Conservation (phyloP, 2,797 vertebrate genomes). For the Hydrolagus colliei region DNA sequence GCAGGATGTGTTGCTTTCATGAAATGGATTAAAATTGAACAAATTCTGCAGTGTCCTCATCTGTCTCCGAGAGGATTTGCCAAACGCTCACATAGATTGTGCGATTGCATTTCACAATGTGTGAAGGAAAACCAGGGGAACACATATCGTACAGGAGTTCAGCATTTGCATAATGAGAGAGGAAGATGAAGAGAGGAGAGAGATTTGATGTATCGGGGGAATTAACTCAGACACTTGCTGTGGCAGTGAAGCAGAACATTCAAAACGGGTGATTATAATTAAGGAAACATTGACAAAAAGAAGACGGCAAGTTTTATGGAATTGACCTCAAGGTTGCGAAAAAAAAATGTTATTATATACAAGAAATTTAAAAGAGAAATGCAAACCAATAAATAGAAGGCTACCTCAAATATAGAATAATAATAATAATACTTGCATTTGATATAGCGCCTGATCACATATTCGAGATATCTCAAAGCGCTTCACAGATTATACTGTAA, state of each 20-base stretch:
- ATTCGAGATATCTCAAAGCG: no score
- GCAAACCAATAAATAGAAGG: no score
- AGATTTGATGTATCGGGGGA: neutral
- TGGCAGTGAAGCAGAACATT: neutral
- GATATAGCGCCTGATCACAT: no score
- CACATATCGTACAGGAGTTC: neutral
- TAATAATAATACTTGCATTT: no score
- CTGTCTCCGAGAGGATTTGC: neutral
- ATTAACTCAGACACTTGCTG: neutral
- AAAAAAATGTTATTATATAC: no score
- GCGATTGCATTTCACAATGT: neutral
- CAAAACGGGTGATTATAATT: no score
- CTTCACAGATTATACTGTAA: no score
- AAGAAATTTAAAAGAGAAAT: no score
- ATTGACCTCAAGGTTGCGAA: neutral
- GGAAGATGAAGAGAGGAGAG: neutral
- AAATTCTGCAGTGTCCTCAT: neutral
- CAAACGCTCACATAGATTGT: neutral
- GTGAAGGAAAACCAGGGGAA: neutral
- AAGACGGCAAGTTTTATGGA: neutral
- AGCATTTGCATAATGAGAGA: neutral
- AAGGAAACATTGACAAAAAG: neutral
- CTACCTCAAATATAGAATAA: no score
- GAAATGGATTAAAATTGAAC: neutral
- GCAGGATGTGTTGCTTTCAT: neutral